Evolutionary conservation across 2,113 vertebrate genomes (phyloP), one percentile per base, ranked within the genome.

Genomic region (Hoplias malabaricus): DNA sequence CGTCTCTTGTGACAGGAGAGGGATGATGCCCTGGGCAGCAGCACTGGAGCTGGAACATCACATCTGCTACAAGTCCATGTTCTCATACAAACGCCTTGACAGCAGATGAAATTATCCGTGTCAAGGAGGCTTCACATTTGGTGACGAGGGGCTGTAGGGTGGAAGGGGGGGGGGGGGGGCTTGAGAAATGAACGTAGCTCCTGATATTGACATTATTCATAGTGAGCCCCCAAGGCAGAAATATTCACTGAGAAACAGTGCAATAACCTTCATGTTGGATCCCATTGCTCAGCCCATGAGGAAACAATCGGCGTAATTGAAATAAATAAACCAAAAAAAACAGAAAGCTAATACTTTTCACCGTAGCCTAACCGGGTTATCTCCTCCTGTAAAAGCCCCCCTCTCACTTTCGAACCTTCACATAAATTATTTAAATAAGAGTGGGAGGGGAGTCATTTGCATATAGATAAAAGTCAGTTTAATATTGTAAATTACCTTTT

Each of bases 401-500:
- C 33, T 67, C 79, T 69, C 80, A 59, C 81, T 70, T 80, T 69
- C 75, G 42, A 70, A 83, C 73, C 79, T 80, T 85, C 82, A 83
- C 70, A 81, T 86, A 84, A 85, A 87, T 87, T 80, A 88, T 89
- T 90, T 79, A 90, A 83, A 84, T 80, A 66, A 75, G 75, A 82
- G 78, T 73, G 70, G 84, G 80, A 79, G 78, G 54, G 70, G 73
- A 81, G 69, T 81, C 61, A 90, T 92, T 92, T 90, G 87, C 89
- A 90, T 91, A 86, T 80, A 87, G 83, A 91, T 91, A 91, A 89
- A 91, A 90, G 87, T 87, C 85, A 86, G 83, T 89, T 90, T 91
- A 90, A 91, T 86, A 88, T 83, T 68, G 79, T 87, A 90, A 91
- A 92, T 90, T 87, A 87, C 79, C 87, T 87, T 89, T 90, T 91